Base-by-base conservation (phyloP, 1,140 invertebrate species). In the Ceratosolen solmsi region DNA sequence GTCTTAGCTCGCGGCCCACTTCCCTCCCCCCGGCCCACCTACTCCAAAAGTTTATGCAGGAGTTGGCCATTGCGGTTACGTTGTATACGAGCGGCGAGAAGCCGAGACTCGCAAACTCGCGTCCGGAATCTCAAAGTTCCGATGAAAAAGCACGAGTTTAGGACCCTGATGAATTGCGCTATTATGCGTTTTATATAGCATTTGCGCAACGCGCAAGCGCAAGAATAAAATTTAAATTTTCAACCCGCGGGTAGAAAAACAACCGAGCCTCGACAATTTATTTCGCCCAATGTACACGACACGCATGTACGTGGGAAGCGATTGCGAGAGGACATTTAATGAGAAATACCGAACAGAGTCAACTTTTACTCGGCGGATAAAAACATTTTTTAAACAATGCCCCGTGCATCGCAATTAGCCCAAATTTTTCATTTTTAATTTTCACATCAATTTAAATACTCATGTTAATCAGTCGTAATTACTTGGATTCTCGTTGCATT, bases 181-280 rank as follows among this genome's bases (percentile, higher is more conserved):
- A 79, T 79, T 72, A 79, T 79, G 68, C 78, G 54, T 46, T 71
- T 79, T 79, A 79, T 72, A 60, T 79, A 60, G 51, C 22, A 51
- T 15, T 49, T 1, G 33, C 22, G 38, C 25, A 71, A 11, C 63
- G 63, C 7, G 27, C 46, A 15, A 11, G 51, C 51, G 58, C 58
- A 65, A 33, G 79, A 74, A 80, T 74, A 27, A 80, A 80, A 80
- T 80, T 74, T 80, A 33, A 80, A 80, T 80, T 80, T 73, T 60
- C 36, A 71, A 41, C 30, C 65, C 27, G 30, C 30, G 4, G 27
- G 8, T 22, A 9, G 3, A 56, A 71, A 79, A 71, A 58, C 65
- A 58, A 71, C 49, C 51, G 76, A 20, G n/a, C 46, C 76, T 51
- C 76, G 46, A 78, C 71, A 38, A 79, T 71, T 79, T 79, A 79